Evolutionary conservation across 2,113 vertebrate species (phyloP), one percentile per base, ranked within the genome.

Genomic region (Craseonycteris thonglongyai): DNA sequence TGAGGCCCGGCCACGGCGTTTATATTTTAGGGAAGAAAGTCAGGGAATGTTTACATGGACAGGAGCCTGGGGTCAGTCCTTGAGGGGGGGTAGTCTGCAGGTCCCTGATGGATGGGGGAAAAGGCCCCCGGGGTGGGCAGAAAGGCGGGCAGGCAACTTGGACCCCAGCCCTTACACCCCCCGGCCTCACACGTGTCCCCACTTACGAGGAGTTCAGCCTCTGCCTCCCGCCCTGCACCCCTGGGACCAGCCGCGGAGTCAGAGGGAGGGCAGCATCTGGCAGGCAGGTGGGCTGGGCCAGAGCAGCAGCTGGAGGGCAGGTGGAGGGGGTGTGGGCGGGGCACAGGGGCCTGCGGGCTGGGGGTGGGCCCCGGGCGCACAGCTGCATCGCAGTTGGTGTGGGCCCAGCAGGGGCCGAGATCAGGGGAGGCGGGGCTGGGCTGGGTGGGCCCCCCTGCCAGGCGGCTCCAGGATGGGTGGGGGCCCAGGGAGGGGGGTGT

Each of bases 1-100:
- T 98, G 98, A 99, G 98, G 97, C 81, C 80, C 96, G 98, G 98
- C 97, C 98, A 96, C 97, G 97, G 97, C 98, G 98, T 98, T 98
- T 98, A 98, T 97, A 71, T 98, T 98, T 97, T 96, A 97, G 98
- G 33, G 97, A 97, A 98, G 97, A 98, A 98, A 98, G 98, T 98
- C 97, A 96, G 96, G 98, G 98, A 98, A 97, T 98, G 98, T 99
- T 99, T 98, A 99, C 97, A 98, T 95, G 98, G 97, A 63, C 63
- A 90, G 98, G 98, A 98, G 98, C 98, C 98, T 97, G 97, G 96
- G 97, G 96, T 97, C 90, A 93, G 96, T 88, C 95, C 0, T 38
- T 2, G 7, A 56, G 15, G 58, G 54, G 54, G 89, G 91, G 66
- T 59, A 78, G 88, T 83, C 85, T 94, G 45, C 88, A 80, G 83